Base-by-base conservation (phyloP, 2,797 vertebrate genomes). In the Hafferia zeledoni region DNA sequence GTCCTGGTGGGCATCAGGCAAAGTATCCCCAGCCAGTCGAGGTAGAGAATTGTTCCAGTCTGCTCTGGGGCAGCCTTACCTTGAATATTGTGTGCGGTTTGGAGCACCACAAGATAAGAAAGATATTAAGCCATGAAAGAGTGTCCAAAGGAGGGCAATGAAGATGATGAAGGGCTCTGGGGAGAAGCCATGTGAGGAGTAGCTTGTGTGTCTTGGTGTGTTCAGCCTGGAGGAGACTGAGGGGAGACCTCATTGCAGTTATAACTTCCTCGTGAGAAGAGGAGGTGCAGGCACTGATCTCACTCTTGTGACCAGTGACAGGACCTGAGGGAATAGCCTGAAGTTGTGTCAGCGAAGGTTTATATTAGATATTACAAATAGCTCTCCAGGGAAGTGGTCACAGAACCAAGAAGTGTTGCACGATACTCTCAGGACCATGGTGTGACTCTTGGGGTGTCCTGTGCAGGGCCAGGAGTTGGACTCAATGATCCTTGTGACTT, bases 1-100 rank as follows among this genome's bases (percentile, higher is more conserved):
- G 10, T 43, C 20, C 30, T 43, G 20, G 10, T 14, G 60, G 39
- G 19, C 14, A 64, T 44, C 41, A 64, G 10, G 22, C 10, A 44
- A n/a, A 64, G 14, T 15, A n/a, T 44, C 10, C 2, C 30, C 10
- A 64, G 20, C 10, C 1, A 1, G 41, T 31, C 4, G 2, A 44
- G 30, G 30, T 30, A 44, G 39, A 30, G 10, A 41, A 17, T 13
- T 44, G 15, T 24, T 15, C 15, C 3, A 1, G 20, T 64, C 30
- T 44, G 41, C 41, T 64, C 41, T 44, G 61, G 7, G 8, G 30
- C 0, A 1, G 15, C 30, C 22, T 64, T 22, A 44, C 30, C 30
- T 64, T 44, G 61, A 44, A n/a, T n/a, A 64, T 13, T 44, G 30
- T 44, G 41, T 9, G 19, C 11, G 17, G 15, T 64, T 64, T 64